Evolutionary conservation across 2,113 vertebrate species (phyloP).

Genomic region (Haliaeetus leucogaster): DNA sequence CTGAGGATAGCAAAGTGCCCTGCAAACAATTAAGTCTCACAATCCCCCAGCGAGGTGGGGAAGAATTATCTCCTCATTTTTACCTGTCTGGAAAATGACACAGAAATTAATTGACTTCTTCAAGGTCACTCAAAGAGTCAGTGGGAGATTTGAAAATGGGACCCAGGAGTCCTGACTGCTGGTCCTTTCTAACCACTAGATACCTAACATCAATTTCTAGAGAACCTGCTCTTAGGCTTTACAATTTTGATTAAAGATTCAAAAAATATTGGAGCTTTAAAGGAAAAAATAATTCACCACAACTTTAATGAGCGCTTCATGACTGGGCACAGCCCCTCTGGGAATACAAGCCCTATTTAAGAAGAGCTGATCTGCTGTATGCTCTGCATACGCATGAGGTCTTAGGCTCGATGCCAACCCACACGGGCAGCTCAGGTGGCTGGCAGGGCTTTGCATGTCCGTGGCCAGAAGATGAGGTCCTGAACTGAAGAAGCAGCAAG

Average conservation of each 20-base stretch:
- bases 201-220: constrained; percentile 3
- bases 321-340: not conserved
- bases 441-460: not conserved
- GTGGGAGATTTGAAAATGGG: constrained; percentile 22
- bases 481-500: not conserved
- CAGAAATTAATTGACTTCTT: constrained; percentile 60
- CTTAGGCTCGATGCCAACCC: not conserved
- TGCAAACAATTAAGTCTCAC: constrained; percentile 46
- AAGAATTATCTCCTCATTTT: constrained; percentile 56
- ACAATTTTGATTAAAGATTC: constrained; percentile 44
- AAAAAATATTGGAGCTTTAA: not conserved
- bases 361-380: not conserved
- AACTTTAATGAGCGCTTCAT: not conserved
- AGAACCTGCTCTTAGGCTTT: not conserved
- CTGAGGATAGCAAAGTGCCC: not conserved
- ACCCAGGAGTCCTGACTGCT: constrained; percentile 39
- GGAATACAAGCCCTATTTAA: not conserved
- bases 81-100: constrained; percentile 55
- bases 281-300: constrained; percentile 16
- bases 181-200: constrained; percentile 6
- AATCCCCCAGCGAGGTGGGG: not conserved
- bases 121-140: constrained; percentile 45
- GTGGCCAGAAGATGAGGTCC: not conserved
- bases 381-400: not conserved
- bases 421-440: not conserved